Evolutionary conservation across 1,140 invertebrate genomes (phyloP).

Genomic region (Ladona fulva): DNA sequence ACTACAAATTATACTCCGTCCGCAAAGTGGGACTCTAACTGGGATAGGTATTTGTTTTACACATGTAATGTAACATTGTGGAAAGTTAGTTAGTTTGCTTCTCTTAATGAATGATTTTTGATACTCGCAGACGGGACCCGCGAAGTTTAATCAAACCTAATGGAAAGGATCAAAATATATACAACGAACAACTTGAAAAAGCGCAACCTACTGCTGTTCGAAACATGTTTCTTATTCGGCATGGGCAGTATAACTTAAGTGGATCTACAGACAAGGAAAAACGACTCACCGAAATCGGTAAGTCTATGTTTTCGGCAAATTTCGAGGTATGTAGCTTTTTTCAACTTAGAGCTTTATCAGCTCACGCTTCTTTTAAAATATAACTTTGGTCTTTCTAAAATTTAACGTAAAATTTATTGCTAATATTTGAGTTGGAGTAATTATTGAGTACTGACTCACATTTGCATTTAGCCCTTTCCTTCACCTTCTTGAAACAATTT

Average conservation of each 20-base stretch:
- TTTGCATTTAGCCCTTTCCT: too few species aligned
- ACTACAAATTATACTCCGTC: not conserved
- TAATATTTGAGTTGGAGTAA: too few species aligned
- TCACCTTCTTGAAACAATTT: too few species aligned
- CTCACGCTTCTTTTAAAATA: too few species aligned
- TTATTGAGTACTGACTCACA: too few species aligned
- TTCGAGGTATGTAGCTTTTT: too few species aligned
- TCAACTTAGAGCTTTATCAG: too few species aligned
- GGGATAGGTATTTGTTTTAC: not conserved
- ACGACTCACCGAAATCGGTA: conserved; percentile 69
- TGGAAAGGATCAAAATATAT: conserved; percentile 28
- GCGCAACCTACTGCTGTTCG: conserved; percentile 59
- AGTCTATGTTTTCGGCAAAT: too few species aligned
- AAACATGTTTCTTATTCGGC: conserved; percentile 84
- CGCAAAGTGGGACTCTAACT: conserved; percentile 12
- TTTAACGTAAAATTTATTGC: too few species aligned
- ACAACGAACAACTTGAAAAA: conserved; percentile 50
- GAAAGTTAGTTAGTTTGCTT: not conserved
- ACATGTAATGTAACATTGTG: not conserved
- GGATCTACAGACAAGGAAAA: conserved; percentile 66
- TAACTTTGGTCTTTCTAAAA: too few species aligned
- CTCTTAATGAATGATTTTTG: not conserved
- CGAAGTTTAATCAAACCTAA: conserved; percentile 33
- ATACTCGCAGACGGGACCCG: conserved; percentile 37
- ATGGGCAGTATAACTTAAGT: conserved; percentile 83